Evolutionary conservation across 1,140 invertebrate genomes (phyloP).

Genomic region (Lordiphosa clarofinis): DNA sequence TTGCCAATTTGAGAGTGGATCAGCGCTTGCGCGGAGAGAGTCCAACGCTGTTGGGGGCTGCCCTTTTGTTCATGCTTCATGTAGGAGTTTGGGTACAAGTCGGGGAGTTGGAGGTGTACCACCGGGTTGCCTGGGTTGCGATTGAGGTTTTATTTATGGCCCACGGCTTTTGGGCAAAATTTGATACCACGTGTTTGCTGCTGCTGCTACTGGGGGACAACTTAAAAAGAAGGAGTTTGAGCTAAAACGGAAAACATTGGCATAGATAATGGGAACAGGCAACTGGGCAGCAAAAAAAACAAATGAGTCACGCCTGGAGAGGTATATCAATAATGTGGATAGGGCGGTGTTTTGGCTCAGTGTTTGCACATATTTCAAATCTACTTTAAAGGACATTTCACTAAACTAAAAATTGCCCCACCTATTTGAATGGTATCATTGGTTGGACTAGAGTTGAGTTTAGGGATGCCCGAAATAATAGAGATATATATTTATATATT

Average conservation of each 20-base stretch:
- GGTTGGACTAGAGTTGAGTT: too few relatives aligned
- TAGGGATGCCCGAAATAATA: too few relatives aligned
- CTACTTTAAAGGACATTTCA: too few relatives aligned
- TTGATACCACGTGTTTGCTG: conserved; percentile 67
- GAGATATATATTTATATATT: too few relatives aligned
- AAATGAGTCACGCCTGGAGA: conserved; percentile 34
- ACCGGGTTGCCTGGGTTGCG: conserved; percentile 50
- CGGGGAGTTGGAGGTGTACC: conserved; percentile 4
- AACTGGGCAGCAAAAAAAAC: conserved; percentile 31
- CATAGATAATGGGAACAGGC: conserved; percentile 53
- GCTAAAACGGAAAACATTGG: conserved; percentile 52
- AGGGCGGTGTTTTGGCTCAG: too few relatives aligned
- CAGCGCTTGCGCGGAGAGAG: conserved; percentile 56
- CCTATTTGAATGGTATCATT: too few relatives aligned
- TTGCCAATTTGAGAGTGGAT: conserved; percentile 16
- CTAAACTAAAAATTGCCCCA: too few relatives aligned
- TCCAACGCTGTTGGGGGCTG: conserved; percentile 1
- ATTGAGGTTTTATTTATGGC: conserved; percentile 64
- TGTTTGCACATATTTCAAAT: too few relatives aligned
- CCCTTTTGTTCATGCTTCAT: conserved; percentile 40
- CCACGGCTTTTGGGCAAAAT: conserved; percentile 64
- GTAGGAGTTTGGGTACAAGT: conserved; percentile 13
- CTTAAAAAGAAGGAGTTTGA: conserved; percentile 29
- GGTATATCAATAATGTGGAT: too few relatives aligned
- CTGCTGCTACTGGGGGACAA: conserved; percentile 2